These are phyloP conservation scores for Amblyopsis rosae DNA, from an alignment of 2,113 vertebrate genomes.

Conservation along the genomic window DNA sequence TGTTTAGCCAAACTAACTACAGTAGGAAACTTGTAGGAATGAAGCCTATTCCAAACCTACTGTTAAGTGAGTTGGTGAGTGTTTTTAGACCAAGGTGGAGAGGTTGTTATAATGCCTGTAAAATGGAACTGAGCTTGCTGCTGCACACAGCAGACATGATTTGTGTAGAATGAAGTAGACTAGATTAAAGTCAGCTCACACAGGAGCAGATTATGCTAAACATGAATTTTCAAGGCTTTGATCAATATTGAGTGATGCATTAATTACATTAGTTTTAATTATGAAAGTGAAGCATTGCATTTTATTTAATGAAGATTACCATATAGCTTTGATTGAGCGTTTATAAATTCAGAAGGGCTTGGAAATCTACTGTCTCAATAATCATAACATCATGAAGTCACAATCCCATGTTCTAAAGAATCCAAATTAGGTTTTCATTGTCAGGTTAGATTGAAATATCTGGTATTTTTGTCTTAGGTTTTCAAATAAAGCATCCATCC, in stretches of 20 bases:
- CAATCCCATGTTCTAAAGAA: too few relatives aligned
- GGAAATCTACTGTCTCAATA: too few relatives aligned
- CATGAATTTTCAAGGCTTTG: constrained; percentile 39
- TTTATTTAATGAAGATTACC: background rate
- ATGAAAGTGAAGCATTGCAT: background rate
- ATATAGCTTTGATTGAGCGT: constrained; percentile 3
- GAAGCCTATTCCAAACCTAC: background rate
- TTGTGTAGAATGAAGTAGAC: background rate
- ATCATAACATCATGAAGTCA: too few relatives aligned
- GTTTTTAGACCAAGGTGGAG: background rate
- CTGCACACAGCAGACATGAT: constrained; percentile 48
- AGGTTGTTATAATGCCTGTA: background rate
- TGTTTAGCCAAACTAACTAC: background rate
- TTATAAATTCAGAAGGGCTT: background rate
- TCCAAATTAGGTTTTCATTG: too few relatives aligned
- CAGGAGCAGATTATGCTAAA: constrained; percentile 47
- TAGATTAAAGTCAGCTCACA: constrained; percentile 44
- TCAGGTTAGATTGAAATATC: too few relatives aligned
- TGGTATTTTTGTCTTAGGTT: too few relatives aligned
- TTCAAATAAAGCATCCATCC: too few relatives aligned
- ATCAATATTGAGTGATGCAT: constrained; percentile 9
- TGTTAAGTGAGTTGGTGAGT: background rate
- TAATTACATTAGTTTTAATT: constrained; percentile 9
- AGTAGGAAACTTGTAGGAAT: background rate
- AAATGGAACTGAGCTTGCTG: constrained; percentile 14